Percentiles rank a stretch among this genome's conserved stretches.
Conservation (phyloP, 2,888 invertebrate species). For the Drosophila testacea region DNA sequence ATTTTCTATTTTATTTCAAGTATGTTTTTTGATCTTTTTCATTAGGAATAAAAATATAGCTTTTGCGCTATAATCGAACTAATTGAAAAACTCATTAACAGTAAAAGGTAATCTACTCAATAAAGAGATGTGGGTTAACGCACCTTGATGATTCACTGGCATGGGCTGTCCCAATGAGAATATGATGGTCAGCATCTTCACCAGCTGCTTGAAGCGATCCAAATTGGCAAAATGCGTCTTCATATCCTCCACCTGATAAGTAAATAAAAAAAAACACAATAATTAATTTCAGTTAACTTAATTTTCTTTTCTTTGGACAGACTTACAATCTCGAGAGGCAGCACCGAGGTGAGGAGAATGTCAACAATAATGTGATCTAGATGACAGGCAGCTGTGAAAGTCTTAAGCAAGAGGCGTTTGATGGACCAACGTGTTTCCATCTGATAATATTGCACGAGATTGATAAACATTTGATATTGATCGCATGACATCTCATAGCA, state of each 20-base stretch:
- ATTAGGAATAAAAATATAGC: no score
- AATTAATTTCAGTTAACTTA: neutral
- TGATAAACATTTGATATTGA: conserved; percentile 93
- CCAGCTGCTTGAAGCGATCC: conserved; percentile 92
- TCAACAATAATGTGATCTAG: conserved; percentile 92
- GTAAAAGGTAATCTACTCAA: no score
- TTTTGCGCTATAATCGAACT: no score
- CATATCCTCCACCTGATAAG: conserved; percentile 88
- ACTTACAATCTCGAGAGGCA: conserved; percentile 96
- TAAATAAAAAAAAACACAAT: neutral
- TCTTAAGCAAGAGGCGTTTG: conserved; percentile 92
- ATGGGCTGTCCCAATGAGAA: conserved; percentile 96
- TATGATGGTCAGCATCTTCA: conserved; percentile 93
- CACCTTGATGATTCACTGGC: conserved; percentile 95
- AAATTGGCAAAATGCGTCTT: conserved; percentile 91
- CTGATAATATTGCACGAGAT: conserved; percentile 96
- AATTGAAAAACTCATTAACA: no score
- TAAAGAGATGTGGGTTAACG: neutral
- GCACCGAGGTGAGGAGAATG: conserved; percentile 93
- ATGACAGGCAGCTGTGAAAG: conserved; percentile 95
- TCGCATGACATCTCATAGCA: conserved; percentile 93
- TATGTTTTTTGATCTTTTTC: no score
- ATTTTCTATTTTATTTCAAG: no score
- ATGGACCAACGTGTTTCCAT: conserved; percentile 97
- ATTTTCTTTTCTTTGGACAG: neutral